phyloP scores from a whole-genome alignment of 2,797 vertebrate species.

The Zalophus californianus region DNA sequence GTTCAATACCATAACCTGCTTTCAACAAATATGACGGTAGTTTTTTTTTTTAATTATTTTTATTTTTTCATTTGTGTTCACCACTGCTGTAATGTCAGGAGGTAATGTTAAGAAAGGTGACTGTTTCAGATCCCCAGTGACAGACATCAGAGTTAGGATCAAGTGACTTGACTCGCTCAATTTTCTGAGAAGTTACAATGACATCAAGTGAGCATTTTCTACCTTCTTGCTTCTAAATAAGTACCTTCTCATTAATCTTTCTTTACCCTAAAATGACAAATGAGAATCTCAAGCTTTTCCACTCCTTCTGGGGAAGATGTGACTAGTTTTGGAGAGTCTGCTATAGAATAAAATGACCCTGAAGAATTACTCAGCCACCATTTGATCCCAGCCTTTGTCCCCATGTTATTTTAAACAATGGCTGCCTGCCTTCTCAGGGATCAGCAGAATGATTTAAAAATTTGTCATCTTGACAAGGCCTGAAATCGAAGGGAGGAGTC shows the following conservation, averaged over 20 bases:
- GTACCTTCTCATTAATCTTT: constrained; percentile 51
- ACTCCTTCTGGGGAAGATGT: constrained; percentile 31
- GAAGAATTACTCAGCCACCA: constrained; percentile 36
- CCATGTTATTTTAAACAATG: constrained; percentile 24
- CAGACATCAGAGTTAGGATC: not conserved
- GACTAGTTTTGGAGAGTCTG: constrained; percentile 24
- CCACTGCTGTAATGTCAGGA: not conserved
- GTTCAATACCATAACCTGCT: not conserved
- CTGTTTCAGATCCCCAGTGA: constrained; percentile 23
- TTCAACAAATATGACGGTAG: not conserved
- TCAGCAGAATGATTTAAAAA: constrained; percentile 62
- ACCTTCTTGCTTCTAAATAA: constrained; percentile 61
- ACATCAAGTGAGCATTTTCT: constrained; percentile 32
- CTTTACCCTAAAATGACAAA: constrained; percentile 62
- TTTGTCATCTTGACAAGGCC: constrained; percentile 62
- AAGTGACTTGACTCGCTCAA: constrained; percentile 6
- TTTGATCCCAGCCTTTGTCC: constrained; percentile 65
- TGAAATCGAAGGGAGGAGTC: constrained; percentile 29
- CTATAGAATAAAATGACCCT: constrained; percentile 35
- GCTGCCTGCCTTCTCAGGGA: constrained; percentile 65
- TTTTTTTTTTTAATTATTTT: not conserved
- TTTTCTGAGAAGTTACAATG: constrained; percentile 64
- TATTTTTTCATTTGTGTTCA: not conserved
- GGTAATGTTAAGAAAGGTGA: constrained; percentile 36
- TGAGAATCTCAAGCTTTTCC: constrained; percentile 52